Conservation (phyloP, 2,888 invertebrate species). For the Drosophila limbata region DNA sequence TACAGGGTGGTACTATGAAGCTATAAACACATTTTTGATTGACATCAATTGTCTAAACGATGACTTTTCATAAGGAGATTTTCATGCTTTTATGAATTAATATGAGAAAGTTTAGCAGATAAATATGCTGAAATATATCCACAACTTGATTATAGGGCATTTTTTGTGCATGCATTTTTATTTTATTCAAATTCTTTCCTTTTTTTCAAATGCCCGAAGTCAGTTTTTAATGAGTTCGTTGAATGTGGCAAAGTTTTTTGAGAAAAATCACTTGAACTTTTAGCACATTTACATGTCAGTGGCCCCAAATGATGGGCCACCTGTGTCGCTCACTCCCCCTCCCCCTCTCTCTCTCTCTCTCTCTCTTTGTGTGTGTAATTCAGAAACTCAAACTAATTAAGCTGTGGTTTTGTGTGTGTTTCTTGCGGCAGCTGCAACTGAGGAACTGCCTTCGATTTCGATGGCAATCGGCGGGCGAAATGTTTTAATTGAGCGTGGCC, state of each 20-base stretch:
- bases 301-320: constrained; percentile 70
- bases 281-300: constrained; percentile 84
- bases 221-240: constrained; percentile 74
- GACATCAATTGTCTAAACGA: neutral
- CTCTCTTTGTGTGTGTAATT: constrained; percentile 14
- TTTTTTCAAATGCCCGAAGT: constrained; percentile 52
- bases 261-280: constrained; percentile 71
- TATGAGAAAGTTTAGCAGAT: too few species aligned
- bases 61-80: too few species aligned
- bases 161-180: neutral
- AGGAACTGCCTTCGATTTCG: constrained; percentile 52
- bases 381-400: constrained; percentile 76
- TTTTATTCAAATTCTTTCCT: neutral
- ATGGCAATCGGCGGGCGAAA: constrained; percentile 66
- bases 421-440: constrained; percentile 44
- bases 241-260: constrained; percentile 58
- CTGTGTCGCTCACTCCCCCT: constrained; percentile 39
- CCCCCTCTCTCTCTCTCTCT: too few species aligned
- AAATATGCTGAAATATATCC: neutral
- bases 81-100: too few species aligned
- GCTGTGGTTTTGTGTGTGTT: constrained; percentile 17
- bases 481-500: constrained; percentile 72
- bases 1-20: neutral
- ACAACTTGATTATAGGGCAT: constrained; percentile 4
- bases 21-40: neutral